Conservation (phyloP, 2,797 vertebrate genomes). For the Characodon lateralis region DNA sequence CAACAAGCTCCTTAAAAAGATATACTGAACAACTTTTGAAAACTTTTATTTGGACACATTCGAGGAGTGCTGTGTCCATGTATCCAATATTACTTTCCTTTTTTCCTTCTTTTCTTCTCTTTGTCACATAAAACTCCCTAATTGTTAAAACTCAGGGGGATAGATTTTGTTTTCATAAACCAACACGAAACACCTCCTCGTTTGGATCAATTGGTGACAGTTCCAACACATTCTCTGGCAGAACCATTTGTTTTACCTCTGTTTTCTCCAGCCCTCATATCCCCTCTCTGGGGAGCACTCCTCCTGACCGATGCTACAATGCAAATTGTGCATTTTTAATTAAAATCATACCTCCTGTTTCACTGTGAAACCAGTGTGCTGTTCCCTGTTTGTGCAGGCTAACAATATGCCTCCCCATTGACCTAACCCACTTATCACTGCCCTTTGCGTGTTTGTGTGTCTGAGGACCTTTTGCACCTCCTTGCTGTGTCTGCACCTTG, state of each 20-base stretch:
- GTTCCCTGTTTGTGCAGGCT: conserved; percentile 35
- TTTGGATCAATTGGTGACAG: conserved; percentile 53
- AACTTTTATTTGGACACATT: not conserved
- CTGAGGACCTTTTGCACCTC: conserved; percentile 38
- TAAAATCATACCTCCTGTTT: conserved; percentile 54
- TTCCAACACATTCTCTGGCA: conserved; percentile 53
- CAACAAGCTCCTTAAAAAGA: not conserved
- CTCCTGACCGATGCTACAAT: conserved; percentile 34
- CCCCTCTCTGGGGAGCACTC: conserved; percentile 32
- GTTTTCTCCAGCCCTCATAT: conserved; percentile 29
- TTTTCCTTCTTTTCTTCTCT: not conserved
- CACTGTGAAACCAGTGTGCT: conserved; percentile 19
- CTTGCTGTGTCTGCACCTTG: conserved; percentile 26
- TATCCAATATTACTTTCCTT: not conserved
- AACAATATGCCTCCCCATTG: conserved; percentile 51
- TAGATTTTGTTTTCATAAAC: conserved; percentile 29
- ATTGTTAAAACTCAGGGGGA: conserved; percentile 33
- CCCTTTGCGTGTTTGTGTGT: conserved; percentile 35
- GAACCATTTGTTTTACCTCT: conserved; percentile 58
- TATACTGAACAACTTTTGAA: not conserved
- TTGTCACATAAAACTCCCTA: not conserved
- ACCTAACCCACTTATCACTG: conserved; percentile 36
- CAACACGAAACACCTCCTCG: conserved; percentile 26
- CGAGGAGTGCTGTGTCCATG: not conserved
- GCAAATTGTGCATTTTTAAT: conserved; percentile 69